phyloP scores from a whole-genome alignment of 92 coral and sea anemone species.

The Porites divaricata region DNA sequence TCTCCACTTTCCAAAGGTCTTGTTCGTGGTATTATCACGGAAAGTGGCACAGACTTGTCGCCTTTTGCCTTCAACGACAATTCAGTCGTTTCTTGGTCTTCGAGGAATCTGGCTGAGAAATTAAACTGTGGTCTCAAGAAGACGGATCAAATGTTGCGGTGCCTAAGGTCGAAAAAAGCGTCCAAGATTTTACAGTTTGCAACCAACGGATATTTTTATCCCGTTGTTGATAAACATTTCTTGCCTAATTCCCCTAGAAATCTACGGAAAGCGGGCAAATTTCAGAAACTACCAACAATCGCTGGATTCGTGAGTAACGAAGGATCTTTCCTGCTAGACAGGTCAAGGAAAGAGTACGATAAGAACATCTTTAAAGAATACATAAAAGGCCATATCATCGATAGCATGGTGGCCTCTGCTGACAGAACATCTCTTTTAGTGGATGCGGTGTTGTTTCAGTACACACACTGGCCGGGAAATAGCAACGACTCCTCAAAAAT shows the following conservation, averaged over 20 bases:
- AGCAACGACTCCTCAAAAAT: conserved; percentile 35
- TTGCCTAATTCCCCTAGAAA: conserved; percentile 67
- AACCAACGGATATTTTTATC: not conserved
- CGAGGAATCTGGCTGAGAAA: conserved; percentile 37
- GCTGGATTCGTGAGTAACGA: conserved; percentile 79
- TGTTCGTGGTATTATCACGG: conserved; percentile 68
- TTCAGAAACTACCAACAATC: conserved; percentile 67
- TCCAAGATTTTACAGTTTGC: conserved; percentile 3
- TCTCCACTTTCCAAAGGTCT: conserved; percentile 66
- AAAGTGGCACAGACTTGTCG: conserved; percentile 72
- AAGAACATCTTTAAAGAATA: not conserved
- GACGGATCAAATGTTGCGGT: conserved; percentile 37
- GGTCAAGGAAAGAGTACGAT: conserved; percentile 13
- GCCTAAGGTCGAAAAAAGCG: conserved; percentile 44
- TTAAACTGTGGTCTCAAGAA: conserved; percentile 32
- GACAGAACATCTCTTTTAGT: conserved; percentile 27
- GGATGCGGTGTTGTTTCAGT: conserved; percentile 74
- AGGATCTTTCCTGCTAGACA: conserved; percentile 60
- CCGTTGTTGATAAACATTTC: conserved; percentile 61
- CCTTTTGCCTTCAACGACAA: conserved; percentile 63
- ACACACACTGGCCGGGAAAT: conserved; percentile 59
- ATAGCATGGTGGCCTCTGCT: not conserved
- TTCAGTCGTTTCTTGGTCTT: conserved; percentile 29
- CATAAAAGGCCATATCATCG: conserved; percentile 21
- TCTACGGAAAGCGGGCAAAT: conserved; percentile 66